Percentiles rank a stretch among this genome's conserved stretches.
phyloP scores from a whole-genome alignment of 2,888 invertebrate species.

The Acronicta alni region DNA sequence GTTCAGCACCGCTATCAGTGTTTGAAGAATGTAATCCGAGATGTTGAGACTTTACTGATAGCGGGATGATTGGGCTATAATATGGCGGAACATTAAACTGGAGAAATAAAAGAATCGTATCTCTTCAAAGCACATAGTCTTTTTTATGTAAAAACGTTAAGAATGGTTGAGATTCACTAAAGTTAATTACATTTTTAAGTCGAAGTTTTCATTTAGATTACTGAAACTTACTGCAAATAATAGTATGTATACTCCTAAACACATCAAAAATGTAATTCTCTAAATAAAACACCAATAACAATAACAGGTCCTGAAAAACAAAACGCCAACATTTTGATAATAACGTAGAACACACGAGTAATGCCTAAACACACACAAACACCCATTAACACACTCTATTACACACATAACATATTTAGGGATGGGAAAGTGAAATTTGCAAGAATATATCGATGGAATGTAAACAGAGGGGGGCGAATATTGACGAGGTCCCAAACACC shows the following conservation, averaged over 20 bases:
- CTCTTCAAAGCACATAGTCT: too few species aligned
- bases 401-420: constrained; percentile 77
- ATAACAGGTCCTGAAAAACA: constrained; percentile 65
- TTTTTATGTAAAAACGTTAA: background rate
- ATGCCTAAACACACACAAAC: constrained; percentile 69
- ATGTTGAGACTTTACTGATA: constrained; percentile 36
- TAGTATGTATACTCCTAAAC: too few species aligned
- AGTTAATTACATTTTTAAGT: too few species aligned
- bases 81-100: background rate
- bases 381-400: constrained; percentile 77
- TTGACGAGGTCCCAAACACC: constrained; percentile 64
- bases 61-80: constrained; percentile 33
- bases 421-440: constrained; percentile 73
- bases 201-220: background rate
- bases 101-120: background rate
- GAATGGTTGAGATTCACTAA: background rate
- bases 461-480: constrained; percentile 69
- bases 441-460: constrained; percentile 78
- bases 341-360: constrained; percentile 66
- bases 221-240: background rate
- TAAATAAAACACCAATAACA: constrained; percentile 58
- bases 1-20: constrained; percentile 64
- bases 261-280: constrained; percentile 52
- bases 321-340: constrained; percentile 66
- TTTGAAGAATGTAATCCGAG: constrained; percentile 56